Evolutionary conservation across 35 echinoderm and acorn worm species (phyloP).

Genomic region (Amphiura filiformis): DNA sequence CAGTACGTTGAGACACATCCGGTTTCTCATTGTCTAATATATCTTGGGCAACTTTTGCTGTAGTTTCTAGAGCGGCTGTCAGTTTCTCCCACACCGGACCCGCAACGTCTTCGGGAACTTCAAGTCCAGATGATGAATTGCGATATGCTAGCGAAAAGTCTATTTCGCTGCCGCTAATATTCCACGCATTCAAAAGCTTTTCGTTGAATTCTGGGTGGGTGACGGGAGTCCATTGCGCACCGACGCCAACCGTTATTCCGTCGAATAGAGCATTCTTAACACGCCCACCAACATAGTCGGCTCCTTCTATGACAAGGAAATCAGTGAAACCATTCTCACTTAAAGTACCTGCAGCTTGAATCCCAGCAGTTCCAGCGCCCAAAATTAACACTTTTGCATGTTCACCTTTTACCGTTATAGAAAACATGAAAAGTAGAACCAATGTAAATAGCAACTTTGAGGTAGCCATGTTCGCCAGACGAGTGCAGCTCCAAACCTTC

Average conservation of each 20-base stretch:
- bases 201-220: not conserved
- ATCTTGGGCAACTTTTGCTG: conserved; percentile 3
- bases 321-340: conserved; percentile 30
- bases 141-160: not conserved
- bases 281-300: conserved; percentile 19
- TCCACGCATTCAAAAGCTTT: not conserved
- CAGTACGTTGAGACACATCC: conserved; percentile 15
- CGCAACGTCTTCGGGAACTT: not conserved
- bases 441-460: too few species aligned
- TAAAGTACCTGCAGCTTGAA: conserved; percentile 25
- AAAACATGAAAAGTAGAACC: too few species aligned
- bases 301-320: conserved; percentile 46
- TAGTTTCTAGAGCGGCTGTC: not conserved
- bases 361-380: conserved; percentile 32
- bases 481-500: too few species aligned
- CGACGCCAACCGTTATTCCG: not conserved
- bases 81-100: conserved; percentile 3
- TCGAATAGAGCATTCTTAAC: conserved; percentile 15
- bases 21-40: not conserved
- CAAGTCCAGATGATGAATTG: not conserved
- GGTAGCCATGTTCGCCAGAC: too few species aligned
- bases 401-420: too few species aligned
- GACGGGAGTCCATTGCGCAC: not conserved
- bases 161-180: not conserved
- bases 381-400: conserved; percentile 35